Conservation (phyloP, 2,113 vertebrate genomes). For the Lycocorax pyrrhopterus region DNA sequence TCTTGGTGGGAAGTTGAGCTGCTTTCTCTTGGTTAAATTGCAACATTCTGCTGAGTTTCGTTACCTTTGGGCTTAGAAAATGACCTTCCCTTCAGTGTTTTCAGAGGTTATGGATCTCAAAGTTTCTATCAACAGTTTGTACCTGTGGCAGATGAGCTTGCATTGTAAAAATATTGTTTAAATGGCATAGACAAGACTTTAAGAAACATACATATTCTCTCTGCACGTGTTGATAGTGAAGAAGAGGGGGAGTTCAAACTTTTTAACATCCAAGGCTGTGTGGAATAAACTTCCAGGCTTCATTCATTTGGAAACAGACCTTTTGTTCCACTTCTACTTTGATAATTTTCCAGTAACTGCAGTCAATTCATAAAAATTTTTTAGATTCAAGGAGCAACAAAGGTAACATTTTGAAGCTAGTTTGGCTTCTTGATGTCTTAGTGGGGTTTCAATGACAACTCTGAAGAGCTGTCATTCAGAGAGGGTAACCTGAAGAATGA, state of each 20-base stretch:
- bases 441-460: neutral
- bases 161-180: neutral
- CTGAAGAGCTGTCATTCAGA: neutral
- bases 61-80: neutral
- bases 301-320: neutral
- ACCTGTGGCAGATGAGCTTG: neutral
- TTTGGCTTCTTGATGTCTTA: neutral
- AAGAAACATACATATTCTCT: accelerated
- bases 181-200: neutral
- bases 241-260: neutral
- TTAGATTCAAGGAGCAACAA: neutral
- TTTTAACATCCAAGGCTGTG: neutral
- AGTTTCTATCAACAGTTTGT: neutral
- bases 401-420: neutral
- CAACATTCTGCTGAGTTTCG: neutral
- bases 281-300: neutral
- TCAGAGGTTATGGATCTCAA: neutral
- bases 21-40: neutral
- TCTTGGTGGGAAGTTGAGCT: neutral
- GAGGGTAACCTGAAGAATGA: neutral
- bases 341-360: neutral
- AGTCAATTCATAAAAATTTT: neutral
- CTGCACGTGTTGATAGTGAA: neutral
- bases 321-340: neutral
- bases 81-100: neutral